A percentile compares a stretch with the other conserved stretches of the same genome.
Evolutionary conservation across 2,888 invertebrate genomes (phyloP).

Genomic region (Phrixothrix hirtus): DNA sequence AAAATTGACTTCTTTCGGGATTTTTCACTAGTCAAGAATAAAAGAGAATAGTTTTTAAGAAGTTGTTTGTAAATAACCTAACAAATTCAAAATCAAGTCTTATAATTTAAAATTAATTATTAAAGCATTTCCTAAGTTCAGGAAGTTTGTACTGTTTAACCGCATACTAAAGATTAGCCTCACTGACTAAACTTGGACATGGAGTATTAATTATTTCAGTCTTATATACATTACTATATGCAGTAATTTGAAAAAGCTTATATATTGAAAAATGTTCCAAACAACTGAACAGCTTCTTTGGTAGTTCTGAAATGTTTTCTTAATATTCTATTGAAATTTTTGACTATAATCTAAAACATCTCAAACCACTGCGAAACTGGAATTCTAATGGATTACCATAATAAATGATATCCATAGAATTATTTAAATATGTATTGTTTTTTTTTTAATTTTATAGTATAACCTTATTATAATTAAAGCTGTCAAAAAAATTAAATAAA

Average conservation of each 20-base stretch:
- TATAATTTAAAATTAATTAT: not conserved
- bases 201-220: constrained; percentile 40
- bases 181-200: constrained; percentile 41
- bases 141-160: constrained; percentile 40
- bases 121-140: constrained; percentile 29
- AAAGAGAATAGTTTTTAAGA: not conserved
- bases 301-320: constrained; percentile 11
- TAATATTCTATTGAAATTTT: not conserved
- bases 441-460: no score
- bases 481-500: no score
- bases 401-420: not conserved
- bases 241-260: constrained; percentile 30
- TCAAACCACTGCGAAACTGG: constrained; percentile 13
- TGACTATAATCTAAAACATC: constrained; percentile 5
- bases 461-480: no score
- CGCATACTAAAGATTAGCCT: constrained; percentile 37
- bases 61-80: not conserved
- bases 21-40: constrained; percentile 15
- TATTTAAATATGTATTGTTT: no score
- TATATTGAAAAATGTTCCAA: constrained; percentile 15
- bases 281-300: constrained; percentile 11
- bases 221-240: constrained; percentile 40
- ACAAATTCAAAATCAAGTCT: not conserved
- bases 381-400: constrained; percentile 1
- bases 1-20: constrained; percentile 15